These are phyloP conservation scores for Trematomus bernacchii DNA, from an alignment of 2,797 vertebrate genomes.

Conservation along the genomic window DNA sequence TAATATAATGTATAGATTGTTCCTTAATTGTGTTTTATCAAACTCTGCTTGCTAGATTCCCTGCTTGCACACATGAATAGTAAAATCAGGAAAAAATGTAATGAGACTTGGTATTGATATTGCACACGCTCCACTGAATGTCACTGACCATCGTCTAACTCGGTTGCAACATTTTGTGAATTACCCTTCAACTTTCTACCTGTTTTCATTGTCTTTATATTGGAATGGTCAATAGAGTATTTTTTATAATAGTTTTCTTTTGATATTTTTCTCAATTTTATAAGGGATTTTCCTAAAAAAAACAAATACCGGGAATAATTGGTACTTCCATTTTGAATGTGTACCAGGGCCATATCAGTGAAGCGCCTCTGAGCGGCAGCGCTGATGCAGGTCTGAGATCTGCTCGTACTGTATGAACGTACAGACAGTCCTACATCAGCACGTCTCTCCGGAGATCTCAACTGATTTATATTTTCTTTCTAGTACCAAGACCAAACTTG, in stretches of 20 bases:
- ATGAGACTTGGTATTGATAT: slow-evolving; percentile 55
- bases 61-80: slow-evolving; percentile 34
- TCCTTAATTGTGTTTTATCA: slow-evolving; percentile 49
- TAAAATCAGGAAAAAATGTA: slow-evolving; percentile 54
- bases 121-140: slow-evolving; percentile 72
- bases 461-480: slow-evolving; percentile 67
- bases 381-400: slow-evolving; percentile 11
- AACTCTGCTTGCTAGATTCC: slow-evolving; percentile 43
- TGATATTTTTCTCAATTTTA: slow-evolving; percentile 85
- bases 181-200: slow-evolving; percentile 69
- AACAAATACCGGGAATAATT: slow-evolving; percentile 69
- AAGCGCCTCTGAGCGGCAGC: slow-evolving; percentile 43
- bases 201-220: slow-evolving; percentile 67
- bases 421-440: slow-evolving; percentile 21
- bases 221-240: slow-evolving; percentile 81
- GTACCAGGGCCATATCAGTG: slow-evolving; percentile 68
- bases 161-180: slow-evolving; percentile 52
- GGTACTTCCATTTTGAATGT: slow-evolving; percentile 76
- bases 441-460: slow-evolving; percentile 49
- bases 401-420: neutral
- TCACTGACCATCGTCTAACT: slow-evolving; percentile 59
- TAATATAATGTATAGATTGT: slow-evolving; percentile 60
- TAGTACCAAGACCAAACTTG: slow-evolving; percentile 83
- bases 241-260: slow-evolving; percentile 88
- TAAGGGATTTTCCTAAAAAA: slow-evolving; percentile 82